Conservation (phyloP, 2,888 invertebrate species). For the Lasioglossum zephyrum region DNA sequence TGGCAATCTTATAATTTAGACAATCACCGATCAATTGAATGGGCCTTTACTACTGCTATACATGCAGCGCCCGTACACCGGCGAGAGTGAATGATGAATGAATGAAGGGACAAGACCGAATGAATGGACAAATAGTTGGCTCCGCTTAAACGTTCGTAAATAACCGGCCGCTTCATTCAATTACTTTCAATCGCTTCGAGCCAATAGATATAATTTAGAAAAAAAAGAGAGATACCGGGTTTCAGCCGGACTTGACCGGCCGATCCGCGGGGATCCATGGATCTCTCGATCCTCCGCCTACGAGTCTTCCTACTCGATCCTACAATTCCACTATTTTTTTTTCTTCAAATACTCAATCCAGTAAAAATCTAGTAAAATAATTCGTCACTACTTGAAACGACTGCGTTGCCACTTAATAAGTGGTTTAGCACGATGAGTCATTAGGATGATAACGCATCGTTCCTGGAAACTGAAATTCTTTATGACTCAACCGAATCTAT, state of each 20-base stretch:
- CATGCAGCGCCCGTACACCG: conserved; percentile 82
- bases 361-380: not conserved
- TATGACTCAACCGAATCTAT: not conserved
- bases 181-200: conserved; percentile 85
- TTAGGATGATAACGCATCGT: not conserved
- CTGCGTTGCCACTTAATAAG: not conserved
- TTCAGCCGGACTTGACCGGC: not conserved
- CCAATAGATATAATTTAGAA: conserved; percentile 85
- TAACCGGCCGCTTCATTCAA: conserved; percentile 84
- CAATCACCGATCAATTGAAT: conserved; percentile 85
- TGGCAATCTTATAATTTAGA: conserved; percentile 85
- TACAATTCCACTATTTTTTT: not conserved
- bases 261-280: conserved; percentile 6
- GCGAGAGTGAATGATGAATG: conserved; percentile 84
- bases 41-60: conserved; percentile 84
- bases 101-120: conserved; percentile 85
- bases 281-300: not conserved
- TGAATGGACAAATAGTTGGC: conserved; percentile 85
- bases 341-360: not conserved
- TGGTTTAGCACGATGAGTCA: not conserved
- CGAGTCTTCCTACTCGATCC: not conserved
- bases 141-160: conserved; percentile 84
- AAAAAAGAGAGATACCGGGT: conserved; percentile 65
- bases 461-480: not conserved
- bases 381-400: not conserved